phyloP scores from a whole-genome alignment of 2,888 invertebrate genomes.

The Oligia latruncula region DNA sequence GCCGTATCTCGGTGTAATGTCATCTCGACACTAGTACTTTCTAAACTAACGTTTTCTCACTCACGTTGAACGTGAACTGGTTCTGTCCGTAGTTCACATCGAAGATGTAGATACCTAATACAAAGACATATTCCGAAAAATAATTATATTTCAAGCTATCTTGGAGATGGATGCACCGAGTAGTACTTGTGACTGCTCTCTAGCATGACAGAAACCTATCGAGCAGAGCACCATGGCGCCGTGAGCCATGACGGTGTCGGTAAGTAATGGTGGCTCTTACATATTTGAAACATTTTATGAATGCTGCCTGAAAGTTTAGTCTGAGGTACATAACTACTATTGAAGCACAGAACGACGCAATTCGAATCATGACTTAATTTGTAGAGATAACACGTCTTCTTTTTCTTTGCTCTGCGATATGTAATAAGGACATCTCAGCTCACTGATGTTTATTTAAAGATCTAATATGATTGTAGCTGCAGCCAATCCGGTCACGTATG shows the following conservation, averaged over 20 bases:
- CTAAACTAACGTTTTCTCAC: background rate
- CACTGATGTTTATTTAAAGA: conserved; percentile 25
- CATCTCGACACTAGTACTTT: background rate
- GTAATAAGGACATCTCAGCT: background rate
- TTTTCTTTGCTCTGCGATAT: background rate
- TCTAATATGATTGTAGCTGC: conserved; percentile 32
- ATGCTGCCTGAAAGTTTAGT: background rate
- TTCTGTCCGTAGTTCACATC: background rate
- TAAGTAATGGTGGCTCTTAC: too few relatives aligned
- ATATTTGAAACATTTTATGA: background rate
- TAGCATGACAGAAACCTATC: background rate
- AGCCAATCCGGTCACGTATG: conserved; percentile 44
- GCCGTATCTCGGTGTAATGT: background rate
- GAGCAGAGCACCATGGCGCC: background rate
- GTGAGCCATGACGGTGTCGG: background rate
- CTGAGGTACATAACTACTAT: background rate
- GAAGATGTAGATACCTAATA: background rate
- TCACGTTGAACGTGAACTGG: background rate
- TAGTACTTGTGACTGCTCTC: background rate
- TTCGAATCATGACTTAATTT: background rate
- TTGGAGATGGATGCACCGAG: background rate
- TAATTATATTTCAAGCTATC: background rate
- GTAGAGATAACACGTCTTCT: background rate
- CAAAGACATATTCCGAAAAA: background rate
- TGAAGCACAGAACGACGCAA: background rate